phyloP scores from a whole-genome alignment of 2,113 vertebrate species.

The Channa maculata region DNA sequence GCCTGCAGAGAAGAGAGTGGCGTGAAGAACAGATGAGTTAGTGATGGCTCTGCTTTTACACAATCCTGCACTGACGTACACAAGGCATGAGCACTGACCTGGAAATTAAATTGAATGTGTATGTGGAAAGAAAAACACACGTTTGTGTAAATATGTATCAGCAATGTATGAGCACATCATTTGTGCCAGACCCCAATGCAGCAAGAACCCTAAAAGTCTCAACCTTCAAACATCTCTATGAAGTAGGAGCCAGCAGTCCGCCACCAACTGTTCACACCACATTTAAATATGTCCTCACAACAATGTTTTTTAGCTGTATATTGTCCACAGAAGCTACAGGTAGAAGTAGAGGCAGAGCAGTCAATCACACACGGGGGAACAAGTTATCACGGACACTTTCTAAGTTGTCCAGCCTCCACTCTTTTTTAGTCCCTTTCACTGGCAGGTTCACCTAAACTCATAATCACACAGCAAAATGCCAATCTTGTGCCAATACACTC shows the following conservation, averaged over 20 bases:
- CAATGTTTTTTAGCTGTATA: too few species aligned
- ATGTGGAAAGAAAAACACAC: too few species aligned
- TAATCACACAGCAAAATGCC: conserved; percentile 63
- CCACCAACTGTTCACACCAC: too few species aligned
- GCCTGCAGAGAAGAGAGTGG: conserved; percentile 40
- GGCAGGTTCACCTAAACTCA: conserved; percentile 38
- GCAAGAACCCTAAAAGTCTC: too few species aligned
- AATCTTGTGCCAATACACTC: conserved; percentile 60
- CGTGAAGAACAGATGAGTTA: conserved; percentile 29
- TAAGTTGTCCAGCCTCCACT: conserved; percentile 53
- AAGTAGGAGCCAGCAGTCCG: too few species aligned
- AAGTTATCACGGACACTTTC: conserved; percentile 71
- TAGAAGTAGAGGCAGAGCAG: neutral
- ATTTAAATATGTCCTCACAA: too few species aligned
- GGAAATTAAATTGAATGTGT: conserved; percentile 16
- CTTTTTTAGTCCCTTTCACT: conserved; percentile 37
- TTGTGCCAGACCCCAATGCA: too few species aligned
- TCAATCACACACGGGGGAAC: conserved; percentile 26
- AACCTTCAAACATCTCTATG: too few species aligned
- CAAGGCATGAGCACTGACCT: conserved; percentile 54
- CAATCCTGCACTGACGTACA: conserved; percentile 26
- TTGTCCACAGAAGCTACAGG: too few species aligned
- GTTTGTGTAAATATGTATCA: too few species aligned
- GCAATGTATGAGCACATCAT: too few species aligned
- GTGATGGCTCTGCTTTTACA: conserved; percentile 49